Conservation (phyloP, 2,113 vertebrate species). For the Ictidomys tridecemlineatus region DNA sequence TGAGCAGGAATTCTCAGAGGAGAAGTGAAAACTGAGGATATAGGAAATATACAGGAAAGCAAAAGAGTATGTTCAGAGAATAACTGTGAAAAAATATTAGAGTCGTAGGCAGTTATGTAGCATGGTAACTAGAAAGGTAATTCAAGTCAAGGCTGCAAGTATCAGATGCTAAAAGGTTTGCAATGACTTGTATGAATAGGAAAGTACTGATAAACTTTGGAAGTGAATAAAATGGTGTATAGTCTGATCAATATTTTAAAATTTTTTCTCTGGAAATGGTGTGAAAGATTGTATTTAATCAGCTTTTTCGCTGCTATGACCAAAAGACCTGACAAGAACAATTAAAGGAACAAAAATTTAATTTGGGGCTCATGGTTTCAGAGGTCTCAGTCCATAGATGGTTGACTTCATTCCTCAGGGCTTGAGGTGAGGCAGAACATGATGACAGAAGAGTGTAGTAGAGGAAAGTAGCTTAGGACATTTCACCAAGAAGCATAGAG, state of each 20-base stretch:
- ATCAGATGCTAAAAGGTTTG: conserved; percentile 4
- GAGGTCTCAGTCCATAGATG: too few relatives aligned
- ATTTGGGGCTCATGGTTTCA: too few relatives aligned
- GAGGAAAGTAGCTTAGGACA: too few relatives aligned
- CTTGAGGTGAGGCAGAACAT: too few relatives aligned
- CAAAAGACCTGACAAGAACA: too few relatives aligned
- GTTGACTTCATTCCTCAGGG: too few relatives aligned
- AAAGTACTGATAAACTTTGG: neutral
- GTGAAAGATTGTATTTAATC: neutral
- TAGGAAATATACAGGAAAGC: conserved; percentile 21
- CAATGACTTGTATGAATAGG: neutral
- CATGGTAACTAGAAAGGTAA: neutral
- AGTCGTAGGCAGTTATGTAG: neutral
- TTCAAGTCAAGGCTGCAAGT: neutral
- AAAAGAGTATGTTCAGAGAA: neutral
- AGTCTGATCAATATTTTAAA: conserved; percentile 30
- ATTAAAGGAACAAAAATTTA: too few relatives aligned
- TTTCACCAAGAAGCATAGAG: too few relatives aligned
- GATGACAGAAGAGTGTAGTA: too few relatives aligned
- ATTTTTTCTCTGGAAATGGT: neutral
- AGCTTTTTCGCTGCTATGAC: too few relatives aligned
- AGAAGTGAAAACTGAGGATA: neutral
- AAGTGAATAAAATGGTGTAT: neutral
- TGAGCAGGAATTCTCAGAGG: conserved; percentile 58
- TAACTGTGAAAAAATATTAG: neutral